Percentiles rank a stretch among this genome's conserved stretches.
phyloP scores from a whole-genome alignment of 2,888 invertebrate genomes.

The Kuschelorhynchus macadamiae region DNA sequence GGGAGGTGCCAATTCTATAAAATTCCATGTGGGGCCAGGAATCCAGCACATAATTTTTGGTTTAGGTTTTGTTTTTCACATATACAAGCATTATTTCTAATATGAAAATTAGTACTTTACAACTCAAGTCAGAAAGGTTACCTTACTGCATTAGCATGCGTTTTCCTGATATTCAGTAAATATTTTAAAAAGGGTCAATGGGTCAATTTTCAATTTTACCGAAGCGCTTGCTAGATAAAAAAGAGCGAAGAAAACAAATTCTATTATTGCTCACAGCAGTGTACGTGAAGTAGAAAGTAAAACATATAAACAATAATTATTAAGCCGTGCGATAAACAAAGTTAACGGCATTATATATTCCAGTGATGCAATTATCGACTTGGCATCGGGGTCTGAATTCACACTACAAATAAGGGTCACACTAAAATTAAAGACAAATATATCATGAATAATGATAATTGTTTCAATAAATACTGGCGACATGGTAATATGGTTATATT shows the following conservation, averaged over 20 bases:
- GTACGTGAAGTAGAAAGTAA: slow-evolving; percentile 42
- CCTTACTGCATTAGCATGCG: too few relatives aligned
- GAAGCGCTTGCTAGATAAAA: background rate
- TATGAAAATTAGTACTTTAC: too few relatives aligned
- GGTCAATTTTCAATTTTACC: slow-evolving; percentile 17
- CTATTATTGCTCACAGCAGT: slow-evolving; percentile 6
- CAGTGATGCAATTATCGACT: slow-evolving; percentile 20
- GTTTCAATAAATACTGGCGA: background rate
- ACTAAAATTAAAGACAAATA: background rate
- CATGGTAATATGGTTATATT: background rate
- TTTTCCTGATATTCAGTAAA: too few relatives aligned
- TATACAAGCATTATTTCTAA: too few relatives aligned
- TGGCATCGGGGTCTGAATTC: background rate
- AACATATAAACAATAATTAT: slow-evolving; percentile 45
- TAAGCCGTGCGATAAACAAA: slow-evolving; percentile 25
- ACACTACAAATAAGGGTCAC: background rate
- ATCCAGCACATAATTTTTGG: too few relatives aligned
- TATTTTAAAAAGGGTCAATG: slow-evolving; percentile 12
- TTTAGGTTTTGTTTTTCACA: too few relatives aligned
- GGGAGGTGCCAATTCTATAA: too few relatives aligned
- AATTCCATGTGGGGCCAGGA: too few relatives aligned
- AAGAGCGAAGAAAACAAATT: background rate
- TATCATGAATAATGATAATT: background rate
- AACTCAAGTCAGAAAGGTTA: too few relatives aligned
- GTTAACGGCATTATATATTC: slow-evolving; percentile 30